These are phyloP conservation scores for Channallabes apus DNA, from an alignment of 2,797 vertebrate genomes.

Conservation along the genomic window DNA sequence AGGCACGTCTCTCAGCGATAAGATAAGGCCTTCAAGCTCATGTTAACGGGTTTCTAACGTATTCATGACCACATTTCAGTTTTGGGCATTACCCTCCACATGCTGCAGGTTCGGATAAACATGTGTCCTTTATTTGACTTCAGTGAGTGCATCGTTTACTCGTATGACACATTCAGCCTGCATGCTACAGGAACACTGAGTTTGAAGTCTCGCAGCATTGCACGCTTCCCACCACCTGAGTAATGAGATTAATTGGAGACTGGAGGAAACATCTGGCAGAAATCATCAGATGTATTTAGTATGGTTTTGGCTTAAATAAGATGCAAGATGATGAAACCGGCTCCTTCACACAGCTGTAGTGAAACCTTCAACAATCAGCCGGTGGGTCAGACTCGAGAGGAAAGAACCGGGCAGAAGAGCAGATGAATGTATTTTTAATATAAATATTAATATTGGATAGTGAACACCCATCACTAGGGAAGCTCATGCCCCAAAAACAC, in stretches of 20 bases:
- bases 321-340: constrained; percentile 1
- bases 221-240: neutral
- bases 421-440: constrained; percentile 21
- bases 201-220: neutral
- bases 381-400: neutral
- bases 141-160: neutral
- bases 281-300: constrained; percentile 28
- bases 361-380: constrained; percentile 8
- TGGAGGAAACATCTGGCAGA: constrained; percentile 37
- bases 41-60: neutral
- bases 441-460: constrained; percentile 24
- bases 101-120: neutral
- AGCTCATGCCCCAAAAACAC: constrained; percentile 38
- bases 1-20: neutral
- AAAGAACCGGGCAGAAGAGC: neutral
- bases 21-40: neutral
- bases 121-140: neutral
- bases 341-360: neutral
- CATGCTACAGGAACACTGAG: neutral
- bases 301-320: constrained; percentile 12
- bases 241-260: constrained; percentile 23
- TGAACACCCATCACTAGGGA: neutral
- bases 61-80: neutral
- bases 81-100: neutral
- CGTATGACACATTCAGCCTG: neutral